phyloP scores from a whole-genome alignment of 2,888 invertebrate species.

The Rhogogaster chlorosoma region DNA sequence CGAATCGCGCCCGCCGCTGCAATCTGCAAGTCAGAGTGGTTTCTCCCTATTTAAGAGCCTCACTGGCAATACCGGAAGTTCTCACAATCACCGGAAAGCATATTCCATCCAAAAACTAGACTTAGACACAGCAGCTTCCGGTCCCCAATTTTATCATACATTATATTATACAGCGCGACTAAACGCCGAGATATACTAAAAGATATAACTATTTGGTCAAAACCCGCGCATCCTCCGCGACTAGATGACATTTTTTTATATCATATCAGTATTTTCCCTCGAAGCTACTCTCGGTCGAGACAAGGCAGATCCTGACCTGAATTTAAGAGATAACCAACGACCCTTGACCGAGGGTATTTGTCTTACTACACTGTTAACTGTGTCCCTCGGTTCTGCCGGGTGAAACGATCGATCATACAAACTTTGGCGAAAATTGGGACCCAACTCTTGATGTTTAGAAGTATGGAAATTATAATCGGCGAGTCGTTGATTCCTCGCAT shows the following conservation, averaged over 20 bases:
- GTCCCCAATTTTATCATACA: neutral
- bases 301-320: slow-evolving; percentile 28
- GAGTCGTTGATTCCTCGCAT: neutral
- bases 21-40: slow-evolving; percentile 44
- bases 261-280: neutral
- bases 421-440: neutral
- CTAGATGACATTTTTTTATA: neutral
- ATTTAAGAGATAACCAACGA: slow-evolving; percentile 39
- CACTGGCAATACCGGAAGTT: neutral
- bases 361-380: neutral
- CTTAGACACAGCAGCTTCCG: neutral
- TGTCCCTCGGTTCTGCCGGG: neutral
- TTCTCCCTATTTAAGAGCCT: slow-evolving; percentile 10
- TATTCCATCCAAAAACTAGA: neutral
- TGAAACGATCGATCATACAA: slow-evolving; percentile 29
- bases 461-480: too few relatives aligned
- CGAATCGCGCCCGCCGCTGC: slow-evolving; percentile 24
- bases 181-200: neutral
- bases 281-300: neutral
- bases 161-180: neutral
- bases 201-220: neutral
- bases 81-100: slow-evolving; percentile 18
- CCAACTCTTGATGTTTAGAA: neutral
- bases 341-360: slow-evolving; percentile 35
- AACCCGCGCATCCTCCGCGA: neutral